A percentile compares a stretch with the other conserved stretches of the same genome.
Evolutionary conservation across 2,888 invertebrate species (phyloP).

Genomic region (Zygaena filipendulae): DNA sequence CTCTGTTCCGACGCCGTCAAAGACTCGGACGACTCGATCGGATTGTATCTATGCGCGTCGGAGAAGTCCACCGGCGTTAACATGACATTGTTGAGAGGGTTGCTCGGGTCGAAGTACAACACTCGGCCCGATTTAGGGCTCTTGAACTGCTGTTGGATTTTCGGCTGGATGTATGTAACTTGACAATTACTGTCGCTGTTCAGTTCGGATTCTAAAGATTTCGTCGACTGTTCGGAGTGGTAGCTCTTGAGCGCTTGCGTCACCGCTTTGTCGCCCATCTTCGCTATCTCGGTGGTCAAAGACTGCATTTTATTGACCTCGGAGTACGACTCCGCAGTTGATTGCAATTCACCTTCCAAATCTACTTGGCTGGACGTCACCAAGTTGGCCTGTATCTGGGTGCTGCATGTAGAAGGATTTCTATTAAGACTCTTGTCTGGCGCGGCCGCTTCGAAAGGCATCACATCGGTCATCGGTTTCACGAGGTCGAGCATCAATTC

Average conservation of each 20-base stretch:
- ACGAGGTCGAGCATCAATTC: constrained; percentile 46
- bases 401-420: constrained; percentile 28
- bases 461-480: constrained; percentile 36
- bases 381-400: constrained; percentile 42
- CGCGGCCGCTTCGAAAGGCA: constrained; percentile 24
- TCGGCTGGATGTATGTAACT: constrained; percentile 1
- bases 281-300: constrained; percentile 8
- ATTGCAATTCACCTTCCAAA: constrained; percentile 22
- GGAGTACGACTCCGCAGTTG: constrained; percentile 19
- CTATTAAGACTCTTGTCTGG: constrained; percentile 14
- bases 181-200: neutral
- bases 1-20: constrained; percentile 10
- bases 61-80: constrained; percentile 21
- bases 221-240: constrained; percentile 1
- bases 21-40: constrained; percentile 17
- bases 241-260: constrained; percentile 5
- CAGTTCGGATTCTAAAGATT: constrained; percentile 6
- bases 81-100: constrained; percentile 48
- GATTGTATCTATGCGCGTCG: constrained; percentile 34
- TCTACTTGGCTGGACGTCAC: constrained; percentile 47
- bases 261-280: constrained; percentile 6
- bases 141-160: constrained; percentile 3
- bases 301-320: constrained; percentile 15
- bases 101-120: constrained; percentile 39
- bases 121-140: constrained; percentile 15